Evolutionary conservation across 2,797 vertebrate genomes (phyloP).

Genomic region (Gobio occitaniae): DNA sequence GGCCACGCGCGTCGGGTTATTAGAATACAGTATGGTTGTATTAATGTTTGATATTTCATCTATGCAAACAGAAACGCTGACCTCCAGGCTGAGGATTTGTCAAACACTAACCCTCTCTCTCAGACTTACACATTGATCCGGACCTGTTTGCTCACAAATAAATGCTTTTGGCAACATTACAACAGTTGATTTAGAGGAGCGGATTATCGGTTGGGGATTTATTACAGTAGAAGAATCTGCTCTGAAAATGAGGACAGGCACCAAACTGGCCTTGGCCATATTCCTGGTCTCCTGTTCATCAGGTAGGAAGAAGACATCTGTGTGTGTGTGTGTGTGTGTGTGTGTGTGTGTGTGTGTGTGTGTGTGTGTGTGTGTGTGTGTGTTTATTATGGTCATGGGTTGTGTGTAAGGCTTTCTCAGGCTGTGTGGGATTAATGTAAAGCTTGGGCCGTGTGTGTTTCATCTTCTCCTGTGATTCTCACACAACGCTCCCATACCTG

Average conservation of each 20-base stretch:
- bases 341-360: too few relatives aligned
- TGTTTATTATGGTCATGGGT: too few relatives aligned
- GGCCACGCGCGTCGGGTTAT: background rate
- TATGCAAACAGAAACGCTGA: slow-evolving; percentile 19
- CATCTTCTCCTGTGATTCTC: background rate
- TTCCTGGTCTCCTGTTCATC: slow-evolving; percentile 98
- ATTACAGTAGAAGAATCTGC: slow-evolving; percentile 65
- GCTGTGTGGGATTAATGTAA: background rate
- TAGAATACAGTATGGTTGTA: slow-evolving; percentile 13
- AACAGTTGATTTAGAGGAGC: background rate
- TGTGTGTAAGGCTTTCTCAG: background rate
- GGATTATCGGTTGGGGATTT: slow-evolving; percentile 45
- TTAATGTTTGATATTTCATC: slow-evolving; percentile 34
- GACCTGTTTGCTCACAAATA: slow-evolving; percentile 40
- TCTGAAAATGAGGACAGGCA: slow-evolving; percentile 97
- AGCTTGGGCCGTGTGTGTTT: background rate
- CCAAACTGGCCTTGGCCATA: slow-evolving; percentile 95
- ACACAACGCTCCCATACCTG: background rate
- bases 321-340: background rate
- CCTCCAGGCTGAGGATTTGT: slow-evolving; percentile 36
- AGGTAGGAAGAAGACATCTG: slow-evolving; percentile 86
- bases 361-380: too few relatives aligned
- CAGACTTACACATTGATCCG: slow-evolving; percentile 36
- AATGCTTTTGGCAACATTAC: slow-evolving; percentile 37
- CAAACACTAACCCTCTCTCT: slow-evolving; percentile 26